phyloP scores from a whole-genome alignment of 1,140 invertebrate genomes.

The Xylocopa sonorina region DNA sequence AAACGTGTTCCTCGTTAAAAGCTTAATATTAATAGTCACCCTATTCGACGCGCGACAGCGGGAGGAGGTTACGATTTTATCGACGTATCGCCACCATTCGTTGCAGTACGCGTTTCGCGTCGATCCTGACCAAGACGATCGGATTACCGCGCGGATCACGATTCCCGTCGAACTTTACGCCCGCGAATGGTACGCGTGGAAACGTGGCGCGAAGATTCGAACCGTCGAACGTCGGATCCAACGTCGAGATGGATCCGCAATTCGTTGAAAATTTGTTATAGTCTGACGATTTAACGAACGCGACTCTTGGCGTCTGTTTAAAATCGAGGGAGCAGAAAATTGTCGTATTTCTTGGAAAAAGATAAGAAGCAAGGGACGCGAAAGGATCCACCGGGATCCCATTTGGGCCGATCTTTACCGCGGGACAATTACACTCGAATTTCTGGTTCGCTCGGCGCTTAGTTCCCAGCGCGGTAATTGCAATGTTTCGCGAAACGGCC shows the following conservation, averaged over 20 bases:
- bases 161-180: too few species aligned
- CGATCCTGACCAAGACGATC: not conserved
- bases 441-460: not conserved
- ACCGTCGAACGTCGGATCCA: too few species aligned
- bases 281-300: too few species aligned
- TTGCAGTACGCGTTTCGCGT: not conserved
- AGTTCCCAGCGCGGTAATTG: constrained; percentile 1
- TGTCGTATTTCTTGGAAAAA: too few species aligned
- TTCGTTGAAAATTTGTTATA: too few species aligned
- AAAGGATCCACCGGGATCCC: not conserved
- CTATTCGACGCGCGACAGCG: constrained; percentile 4
- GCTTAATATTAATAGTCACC: constrained; percentile 68
- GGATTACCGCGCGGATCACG: not conserved
- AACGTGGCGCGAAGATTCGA: too few species aligned
- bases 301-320: too few species aligned
- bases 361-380: not conserved
- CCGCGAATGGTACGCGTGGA: too few species aligned
- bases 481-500: constrained; percentile 46
- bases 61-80: constrained; percentile 19
- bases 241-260: too few species aligned
- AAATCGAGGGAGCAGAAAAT: too few species aligned
- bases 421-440: constrained; percentile 24
- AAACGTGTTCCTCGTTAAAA: constrained; percentile 69
- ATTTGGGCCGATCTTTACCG: not conserved
- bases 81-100: not conserved